Conservation (phyloP, 30 jellyfish, hydroid and myxozoan species). For the Pseudorhiza aurosa region DNA sequence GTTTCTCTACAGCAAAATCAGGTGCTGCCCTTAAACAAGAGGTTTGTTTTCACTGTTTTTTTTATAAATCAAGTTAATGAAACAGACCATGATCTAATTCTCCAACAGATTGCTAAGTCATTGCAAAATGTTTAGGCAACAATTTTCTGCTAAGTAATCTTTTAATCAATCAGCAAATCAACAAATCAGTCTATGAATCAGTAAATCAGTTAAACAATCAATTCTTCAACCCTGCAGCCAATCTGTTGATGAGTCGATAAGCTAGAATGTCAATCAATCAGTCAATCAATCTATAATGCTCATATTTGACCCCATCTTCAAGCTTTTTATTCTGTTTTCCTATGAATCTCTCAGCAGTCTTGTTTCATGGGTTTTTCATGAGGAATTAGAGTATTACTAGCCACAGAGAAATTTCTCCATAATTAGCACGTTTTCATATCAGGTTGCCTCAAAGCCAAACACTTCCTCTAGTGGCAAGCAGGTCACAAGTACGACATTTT, state of each 20-base stretch:
- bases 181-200: no score
- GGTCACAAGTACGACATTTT: constrained; percentile 51
- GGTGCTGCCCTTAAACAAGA: neutral
- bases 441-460: constrained; percentile 9
- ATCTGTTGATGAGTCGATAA: no score
- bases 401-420: neutral
- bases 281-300: neutral
- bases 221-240: no score
- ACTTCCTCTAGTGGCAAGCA: constrained; percentile 23
- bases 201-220: no score
- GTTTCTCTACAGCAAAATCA: neutral
- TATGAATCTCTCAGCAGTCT: neutral
- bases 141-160: no score
- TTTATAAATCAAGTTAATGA: neutral
- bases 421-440: neutral
- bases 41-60: neutral
- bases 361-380: neutral
- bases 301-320: neutral
- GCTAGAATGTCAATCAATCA: no score
- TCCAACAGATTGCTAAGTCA: neutral
- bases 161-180: no score
- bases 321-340: no score
- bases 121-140: no score
- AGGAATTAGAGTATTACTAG: neutral
- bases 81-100: neutral